phyloP scores from a whole-genome alignment of 2,797 vertebrate species.

The Zalophus californianus region DNA sequence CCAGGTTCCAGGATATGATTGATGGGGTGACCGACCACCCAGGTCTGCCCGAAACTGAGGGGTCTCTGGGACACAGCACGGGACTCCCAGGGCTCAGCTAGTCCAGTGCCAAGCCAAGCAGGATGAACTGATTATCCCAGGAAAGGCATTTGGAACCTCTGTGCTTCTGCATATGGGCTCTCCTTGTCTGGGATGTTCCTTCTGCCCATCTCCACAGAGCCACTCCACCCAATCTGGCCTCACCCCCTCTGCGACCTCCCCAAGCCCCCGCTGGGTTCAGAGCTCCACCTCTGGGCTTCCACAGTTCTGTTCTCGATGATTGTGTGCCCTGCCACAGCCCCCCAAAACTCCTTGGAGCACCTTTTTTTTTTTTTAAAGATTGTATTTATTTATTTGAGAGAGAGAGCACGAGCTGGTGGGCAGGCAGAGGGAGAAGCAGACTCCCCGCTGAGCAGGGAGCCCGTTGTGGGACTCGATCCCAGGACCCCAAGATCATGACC shows the following conservation, averaged over 20 bases:
- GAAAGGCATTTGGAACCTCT: not conserved
- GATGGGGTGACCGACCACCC: not conserved
- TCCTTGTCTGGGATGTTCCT: not conserved
- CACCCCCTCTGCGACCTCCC: no score
- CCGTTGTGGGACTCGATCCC: no score
- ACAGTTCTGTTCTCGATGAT: not conserved
- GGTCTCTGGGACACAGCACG: not conserved
- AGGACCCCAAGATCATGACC: no score
- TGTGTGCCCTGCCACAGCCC: accelerated
- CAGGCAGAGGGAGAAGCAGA: no score
- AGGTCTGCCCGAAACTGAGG: not conserved
- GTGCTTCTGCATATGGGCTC: accelerated
- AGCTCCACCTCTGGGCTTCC: not conserved
- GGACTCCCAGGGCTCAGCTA: not conserved
- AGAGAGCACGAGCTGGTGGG: no score
- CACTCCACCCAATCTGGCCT: not conserved
- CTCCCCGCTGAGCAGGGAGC: no score
- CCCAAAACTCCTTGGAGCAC: not conserved
- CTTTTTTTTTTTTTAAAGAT: not conserved
- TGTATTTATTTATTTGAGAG: no score
- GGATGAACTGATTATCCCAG: not conserved
- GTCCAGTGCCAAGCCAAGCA: not conserved
- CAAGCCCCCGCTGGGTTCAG: accelerated
- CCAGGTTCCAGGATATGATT: not conserved
- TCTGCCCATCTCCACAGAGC: not conserved